A percentile compares a stretch with the other conserved stretches of the same genome.
These are phyloP conservation scores for Anabacerthia variegaticeps DNA, from an alignment of 2,797 vertebrate species.

Conservation along the genomic window DNA sequence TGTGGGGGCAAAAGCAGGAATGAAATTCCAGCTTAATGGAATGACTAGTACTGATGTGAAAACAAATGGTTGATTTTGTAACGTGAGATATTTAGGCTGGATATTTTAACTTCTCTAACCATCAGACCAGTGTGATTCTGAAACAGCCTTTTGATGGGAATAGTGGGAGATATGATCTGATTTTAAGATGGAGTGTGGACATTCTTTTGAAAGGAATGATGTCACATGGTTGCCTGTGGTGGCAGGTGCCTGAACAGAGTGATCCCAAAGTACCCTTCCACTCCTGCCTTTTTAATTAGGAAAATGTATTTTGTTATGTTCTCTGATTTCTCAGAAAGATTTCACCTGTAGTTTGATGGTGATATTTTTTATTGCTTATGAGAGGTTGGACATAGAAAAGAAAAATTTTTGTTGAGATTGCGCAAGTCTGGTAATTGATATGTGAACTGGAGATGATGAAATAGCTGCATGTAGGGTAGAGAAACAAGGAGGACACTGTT, in stretches of 20 bases:
- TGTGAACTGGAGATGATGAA: constrained; percentile 30
- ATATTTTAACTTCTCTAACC: background rate
- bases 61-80: background rate
- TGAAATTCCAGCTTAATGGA: background rate
- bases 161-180: background rate
- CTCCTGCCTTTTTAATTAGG: background rate
- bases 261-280: background rate
- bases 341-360: constrained; percentile 29
- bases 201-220: background rate
- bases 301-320: constrained; percentile 12
- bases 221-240: background rate
- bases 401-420: background rate
- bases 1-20: background rate
- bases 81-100: background rate
- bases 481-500: constrained; percentile 46
- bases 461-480: background rate
- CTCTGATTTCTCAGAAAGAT: background rate
- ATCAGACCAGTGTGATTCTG: background rate
- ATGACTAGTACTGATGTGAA: background rate
- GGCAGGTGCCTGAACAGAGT: background rate
- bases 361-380: constrained; percentile 1
- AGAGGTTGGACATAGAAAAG: constrained; percentile 1
- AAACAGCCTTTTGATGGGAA: background rate
- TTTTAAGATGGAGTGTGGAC: background rate
- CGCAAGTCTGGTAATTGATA: constrained; percentile 20